A percentile compares a stretch with the other conserved stretches of the same genome.
These are phyloP conservation scores for Limonius californicus DNA, from an alignment of 1,140 invertebrate species.

Conservation along the genomic window DNA sequence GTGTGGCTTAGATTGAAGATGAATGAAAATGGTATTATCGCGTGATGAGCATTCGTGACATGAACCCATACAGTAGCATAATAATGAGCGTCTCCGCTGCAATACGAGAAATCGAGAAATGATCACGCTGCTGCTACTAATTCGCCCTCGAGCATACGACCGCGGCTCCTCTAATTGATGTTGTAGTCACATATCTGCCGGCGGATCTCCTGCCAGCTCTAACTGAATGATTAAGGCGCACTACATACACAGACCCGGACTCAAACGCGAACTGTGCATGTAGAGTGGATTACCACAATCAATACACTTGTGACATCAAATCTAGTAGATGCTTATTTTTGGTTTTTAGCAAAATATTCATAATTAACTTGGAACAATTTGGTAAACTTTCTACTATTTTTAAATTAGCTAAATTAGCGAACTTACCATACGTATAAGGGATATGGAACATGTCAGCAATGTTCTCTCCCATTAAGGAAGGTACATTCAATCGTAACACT, in stretches of 20 bases:
- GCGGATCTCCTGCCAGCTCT: conserved; percentile 17
- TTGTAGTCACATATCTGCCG: conserved; percentile 29
- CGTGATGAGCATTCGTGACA: conserved; percentile 13
- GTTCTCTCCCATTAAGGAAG: too few species aligned
- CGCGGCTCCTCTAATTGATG: conserved; percentile 29
- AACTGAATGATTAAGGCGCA: conserved; percentile 4
- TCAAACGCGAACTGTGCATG: too few species aligned
- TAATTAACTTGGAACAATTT: too few species aligned
- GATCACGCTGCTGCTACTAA: conserved; percentile 16
- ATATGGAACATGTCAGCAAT: too few species aligned
- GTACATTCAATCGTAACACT: too few species aligned
- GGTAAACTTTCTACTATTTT: too few species aligned
- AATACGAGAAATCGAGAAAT: not conserved
- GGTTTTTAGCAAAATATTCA: too few species aligned
- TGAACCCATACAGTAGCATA: conserved; percentile 1
- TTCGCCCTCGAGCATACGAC: conserved; percentile 25
- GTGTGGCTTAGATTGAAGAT: not conserved
- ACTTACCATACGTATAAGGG: too few species aligned
- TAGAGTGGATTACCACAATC: too few species aligned
- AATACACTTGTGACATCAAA: too few species aligned
- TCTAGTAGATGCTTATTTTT: too few species aligned
- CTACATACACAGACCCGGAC: not conserved
- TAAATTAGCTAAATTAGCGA: too few species aligned
- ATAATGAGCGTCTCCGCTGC: not conserved
- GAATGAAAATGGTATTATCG: conserved; percentile 13